Evolutionary conservation across 92 coral and sea anemone genomes (phyloP).

Genomic region (Phenganax subtilis): DNA sequence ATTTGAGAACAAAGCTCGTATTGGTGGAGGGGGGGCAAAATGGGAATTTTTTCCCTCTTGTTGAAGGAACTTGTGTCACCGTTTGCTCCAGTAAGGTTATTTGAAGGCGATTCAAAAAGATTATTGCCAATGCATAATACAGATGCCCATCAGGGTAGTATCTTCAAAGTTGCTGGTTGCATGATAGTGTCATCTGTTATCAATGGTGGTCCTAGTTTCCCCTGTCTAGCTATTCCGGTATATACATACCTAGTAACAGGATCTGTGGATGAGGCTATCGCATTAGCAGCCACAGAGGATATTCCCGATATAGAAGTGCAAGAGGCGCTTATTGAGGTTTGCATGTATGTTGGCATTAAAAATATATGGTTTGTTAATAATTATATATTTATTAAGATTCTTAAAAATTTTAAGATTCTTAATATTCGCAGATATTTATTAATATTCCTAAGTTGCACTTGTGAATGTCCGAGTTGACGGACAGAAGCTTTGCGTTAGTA

Average conservation of each 20-base stretch:
- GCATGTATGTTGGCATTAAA: background rate
- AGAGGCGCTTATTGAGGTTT: background rate
- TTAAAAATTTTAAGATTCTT: background rate
- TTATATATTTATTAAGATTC: too few species aligned
- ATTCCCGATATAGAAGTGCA: background rate
- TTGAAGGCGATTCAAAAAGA: slow-evolving; percentile 41
- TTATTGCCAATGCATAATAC: slow-evolving; percentile 57
- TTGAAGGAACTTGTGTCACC: slow-evolving; percentile 47
- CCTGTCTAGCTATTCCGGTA: slow-evolving; percentile 42
- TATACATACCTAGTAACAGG: slow-evolving; percentile 37
- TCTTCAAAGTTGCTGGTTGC: slow-evolving; percentile 53
- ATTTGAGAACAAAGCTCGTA: slow-evolving; percentile 49
- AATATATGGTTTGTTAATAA: too few species aligned
- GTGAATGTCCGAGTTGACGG: background rate
- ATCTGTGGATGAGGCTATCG: background rate
- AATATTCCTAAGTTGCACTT: background rate
- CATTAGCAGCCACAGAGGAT: background rate
- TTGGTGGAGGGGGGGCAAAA: slow-evolving; percentile 55
- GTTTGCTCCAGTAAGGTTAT: slow-evolving; percentile 31
- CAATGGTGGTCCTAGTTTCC: slow-evolving; percentile 50
- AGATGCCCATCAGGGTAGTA: slow-evolving; percentile 48
- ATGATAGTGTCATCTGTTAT: slow-evolving; percentile 45
- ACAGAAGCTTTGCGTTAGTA: background rate
- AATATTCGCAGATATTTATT: background rate
- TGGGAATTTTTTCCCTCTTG: slow-evolving; percentile 50